Conservation (phyloP, 2,797 vertebrate genomes). For the Lepilemur ruficaudatus region DNA sequence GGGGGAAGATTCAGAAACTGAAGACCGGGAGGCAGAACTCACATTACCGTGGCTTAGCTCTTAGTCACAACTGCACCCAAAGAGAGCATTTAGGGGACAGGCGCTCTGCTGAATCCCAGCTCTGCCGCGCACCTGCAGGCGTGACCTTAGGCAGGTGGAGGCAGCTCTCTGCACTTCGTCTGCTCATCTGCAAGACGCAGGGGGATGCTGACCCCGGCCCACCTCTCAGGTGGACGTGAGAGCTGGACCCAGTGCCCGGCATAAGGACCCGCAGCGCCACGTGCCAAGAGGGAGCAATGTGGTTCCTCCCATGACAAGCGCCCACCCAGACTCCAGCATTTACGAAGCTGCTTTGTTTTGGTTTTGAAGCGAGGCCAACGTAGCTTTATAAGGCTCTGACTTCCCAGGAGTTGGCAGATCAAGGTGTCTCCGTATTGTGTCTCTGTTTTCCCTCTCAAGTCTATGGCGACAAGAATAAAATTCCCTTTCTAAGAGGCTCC, state of each 20-base stretch:
- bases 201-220: rapidly evolving
- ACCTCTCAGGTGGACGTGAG: rapidly evolving
- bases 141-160: rapidly evolving
- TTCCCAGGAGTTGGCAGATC: conserved; percentile 11
- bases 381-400: background rate
- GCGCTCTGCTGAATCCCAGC: rapidly evolving
- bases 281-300: rapidly evolving
- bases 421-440: background rate
- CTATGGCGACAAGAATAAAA: background rate
- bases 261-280: rapidly evolving
- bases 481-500: background rate
- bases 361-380: background rate
- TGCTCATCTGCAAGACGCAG: rapidly evolving
- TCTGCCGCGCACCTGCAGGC: rapidly evolving
- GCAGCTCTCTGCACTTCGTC: rapidly evolving
- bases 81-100: background rate
- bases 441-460: background rate
- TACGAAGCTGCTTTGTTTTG: background rate
- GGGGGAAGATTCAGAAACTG: rapidly evolving
- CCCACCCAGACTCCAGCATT: background rate
- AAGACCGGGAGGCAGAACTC: background rate
- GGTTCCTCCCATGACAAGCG: rapidly evolving
- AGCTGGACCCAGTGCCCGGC: rapidly evolving
- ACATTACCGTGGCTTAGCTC: rapidly evolving
- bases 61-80: background rate